Evolutionary conservation across 1,140 invertebrate genomes (phyloP).

Genomic region (Telenomus remus): DNA sequence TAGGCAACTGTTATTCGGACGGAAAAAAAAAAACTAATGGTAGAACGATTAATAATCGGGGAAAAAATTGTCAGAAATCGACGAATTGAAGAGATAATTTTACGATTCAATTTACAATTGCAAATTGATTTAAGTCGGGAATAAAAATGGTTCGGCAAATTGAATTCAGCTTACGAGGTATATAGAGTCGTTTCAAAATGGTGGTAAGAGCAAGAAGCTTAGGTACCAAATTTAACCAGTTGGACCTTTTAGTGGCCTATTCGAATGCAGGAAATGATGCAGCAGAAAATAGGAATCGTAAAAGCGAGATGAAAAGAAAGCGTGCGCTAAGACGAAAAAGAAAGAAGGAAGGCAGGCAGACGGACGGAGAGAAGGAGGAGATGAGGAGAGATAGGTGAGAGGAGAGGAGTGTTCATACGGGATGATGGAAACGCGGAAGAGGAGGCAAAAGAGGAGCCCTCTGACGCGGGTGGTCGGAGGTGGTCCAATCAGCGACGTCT

Average conservation of each 20-base stretch:
- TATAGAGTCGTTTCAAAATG: no score
- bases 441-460: slow-evolving; percentile 38
- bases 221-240: neutral
- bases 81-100: no score
- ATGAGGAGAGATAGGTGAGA: slow-evolving; percentile 23
- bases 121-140: no score
- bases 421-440: slow-evolving; percentile 55
- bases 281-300: slow-evolving; percentile 42
- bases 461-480: slow-evolving; percentile 47
- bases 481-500: slow-evolving; percentile 73
- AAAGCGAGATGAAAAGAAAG: slow-evolving; percentile 53
- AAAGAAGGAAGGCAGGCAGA: slow-evolving; percentile 45
- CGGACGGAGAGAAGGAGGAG: slow-evolving; percentile 46
- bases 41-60: no score
- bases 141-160: no score
- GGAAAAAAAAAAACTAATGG: no score
- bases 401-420: slow-evolving; percentile 48
- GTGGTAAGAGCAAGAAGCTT: neutral
- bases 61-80: no score
- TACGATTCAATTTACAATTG: no score
- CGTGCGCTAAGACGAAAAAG: slow-evolving; percentile 47
- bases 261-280: slow-evolving; percentile 18
- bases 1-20: no score
- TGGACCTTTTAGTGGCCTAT: slow-evolving; percentile 5
- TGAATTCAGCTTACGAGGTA: no score